phyloP scores from a whole-genome alignment of 2,888 invertebrate species.

The Salticus scenicus region DNA sequence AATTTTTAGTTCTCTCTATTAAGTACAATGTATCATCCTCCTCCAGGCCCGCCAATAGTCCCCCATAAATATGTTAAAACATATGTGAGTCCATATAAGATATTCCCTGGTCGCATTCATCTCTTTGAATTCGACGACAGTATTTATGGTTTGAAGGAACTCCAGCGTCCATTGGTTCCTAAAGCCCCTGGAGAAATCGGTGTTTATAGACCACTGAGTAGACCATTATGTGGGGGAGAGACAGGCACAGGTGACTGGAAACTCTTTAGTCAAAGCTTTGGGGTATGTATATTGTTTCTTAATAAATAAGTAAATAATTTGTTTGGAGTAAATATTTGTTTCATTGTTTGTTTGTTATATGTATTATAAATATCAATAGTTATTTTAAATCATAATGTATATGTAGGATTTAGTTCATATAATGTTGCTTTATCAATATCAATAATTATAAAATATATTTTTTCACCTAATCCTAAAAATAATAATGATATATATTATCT shows the following conservation, averaged over 20 bases:
- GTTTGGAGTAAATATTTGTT: too few species aligned
- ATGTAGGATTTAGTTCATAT: too few species aligned
- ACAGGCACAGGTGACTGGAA: conserved; percentile 51
- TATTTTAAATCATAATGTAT: too few species aligned
- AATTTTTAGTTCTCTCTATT: neutral
- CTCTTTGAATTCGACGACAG: conserved; percentile 53
- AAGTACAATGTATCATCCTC: conserved; percentile 3
- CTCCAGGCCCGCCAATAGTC: conserved; percentile 43
- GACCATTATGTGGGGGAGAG: conserved; percentile 49
- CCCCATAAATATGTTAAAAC: conserved; percentile 54
- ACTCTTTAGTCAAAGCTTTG: conserved; percentile 62
- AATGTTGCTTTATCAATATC: too few species aligned
- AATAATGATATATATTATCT: too few species aligned
- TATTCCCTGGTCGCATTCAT: conserved; percentile 48
- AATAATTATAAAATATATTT: too few species aligned
- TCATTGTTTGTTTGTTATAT: too few species aligned
- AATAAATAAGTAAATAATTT: too few species aligned
- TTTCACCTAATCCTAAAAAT: too few species aligned
- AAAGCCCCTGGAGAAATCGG: conserved; percentile 24
- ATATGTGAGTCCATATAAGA: conserved; percentile 47
- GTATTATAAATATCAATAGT: too few species aligned
- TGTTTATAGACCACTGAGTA: conserved; percentile 30
- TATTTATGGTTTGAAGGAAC: conserved; percentile 29
- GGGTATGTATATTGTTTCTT: conserved; percentile 54
- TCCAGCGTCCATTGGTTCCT: conserved; percentile 20